phyloP scores from a whole-genome alignment of 2,797 vertebrate genomes.

The Phrynocephalus guinanensis region DNA sequence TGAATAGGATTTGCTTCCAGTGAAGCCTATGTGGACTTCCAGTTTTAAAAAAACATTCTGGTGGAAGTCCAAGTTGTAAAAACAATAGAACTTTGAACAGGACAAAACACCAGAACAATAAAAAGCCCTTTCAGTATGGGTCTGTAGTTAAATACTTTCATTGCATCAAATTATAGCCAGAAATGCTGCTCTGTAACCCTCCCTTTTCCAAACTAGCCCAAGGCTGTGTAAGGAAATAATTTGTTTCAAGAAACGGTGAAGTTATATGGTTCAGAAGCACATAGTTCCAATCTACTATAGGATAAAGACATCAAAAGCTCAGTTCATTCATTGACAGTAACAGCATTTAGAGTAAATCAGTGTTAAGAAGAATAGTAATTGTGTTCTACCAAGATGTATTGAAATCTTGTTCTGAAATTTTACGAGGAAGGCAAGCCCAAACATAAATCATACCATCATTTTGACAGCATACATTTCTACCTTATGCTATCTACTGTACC shows the following conservation, averaged over 20 bases:
- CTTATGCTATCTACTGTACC: not conserved
- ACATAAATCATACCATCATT: constrained; percentile 7
- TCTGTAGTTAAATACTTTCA: not conserved
- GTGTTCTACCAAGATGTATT: not conserved
- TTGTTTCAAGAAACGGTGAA: not conserved
- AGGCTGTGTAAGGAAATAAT: not conserved
- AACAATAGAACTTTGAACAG: not conserved
- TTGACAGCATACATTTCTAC: too few species aligned
- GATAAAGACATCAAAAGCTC: not conserved
- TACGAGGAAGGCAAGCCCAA: not conserved
- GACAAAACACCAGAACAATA: not conserved
- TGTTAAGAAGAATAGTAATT: constrained; percentile 22
- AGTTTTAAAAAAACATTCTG: not conserved
- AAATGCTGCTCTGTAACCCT: not conserved
- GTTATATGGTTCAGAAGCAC: not conserved
- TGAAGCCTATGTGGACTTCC: not conserved
- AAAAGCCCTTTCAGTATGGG: not conserved
- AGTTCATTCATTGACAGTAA: not conserved
- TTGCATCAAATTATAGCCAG: constrained; percentile 13
- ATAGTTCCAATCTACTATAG: constrained; percentile 19
- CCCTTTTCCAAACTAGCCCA: not conserved
- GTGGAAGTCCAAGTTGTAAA: not conserved
- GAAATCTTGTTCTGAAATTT: constrained; percentile 22
- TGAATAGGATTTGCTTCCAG: not conserved
- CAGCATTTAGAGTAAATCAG: constrained; percentile 37